Percentiles rank a stretch among this genome's conserved stretches.
Conservation (phyloP, 2,888 invertebrate genomes). For the Acanthacorydalis orientalis region DNA sequence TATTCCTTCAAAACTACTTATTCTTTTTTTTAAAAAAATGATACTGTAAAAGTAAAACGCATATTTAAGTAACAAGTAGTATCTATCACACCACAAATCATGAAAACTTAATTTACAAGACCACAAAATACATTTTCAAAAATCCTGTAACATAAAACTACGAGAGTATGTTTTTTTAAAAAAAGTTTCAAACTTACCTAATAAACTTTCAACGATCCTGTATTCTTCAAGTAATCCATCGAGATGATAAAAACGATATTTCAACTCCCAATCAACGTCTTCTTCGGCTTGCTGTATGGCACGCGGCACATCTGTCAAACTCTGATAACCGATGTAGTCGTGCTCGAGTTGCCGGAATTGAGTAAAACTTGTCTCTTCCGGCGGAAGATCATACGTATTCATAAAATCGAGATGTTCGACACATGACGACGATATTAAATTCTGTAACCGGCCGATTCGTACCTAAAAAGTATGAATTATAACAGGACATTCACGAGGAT, state of each 20-base stretch:
- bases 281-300: slow-evolving; percentile 59
- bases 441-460: slow-evolving; percentile 85
- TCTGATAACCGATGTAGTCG: slow-evolving; percentile 88
- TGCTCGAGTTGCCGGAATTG: slow-evolving; percentile 81
- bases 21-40: no score
- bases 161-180: not conserved
- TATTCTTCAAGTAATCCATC: not conserved
- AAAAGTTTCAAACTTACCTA: not conserved
- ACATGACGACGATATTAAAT: slow-evolving; percentile 94
- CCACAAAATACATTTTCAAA: no score
- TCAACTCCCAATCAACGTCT: slow-evolving; percentile 13
- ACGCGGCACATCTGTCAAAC: slow-evolving; percentile 85
- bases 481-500: no score
- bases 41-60: no score
- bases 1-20: no score
- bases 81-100: no score
- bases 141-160: no score
- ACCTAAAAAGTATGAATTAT: not conserved
- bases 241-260: not conserved
- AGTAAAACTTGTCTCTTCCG: slow-evolving; percentile 48
- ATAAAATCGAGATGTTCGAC: slow-evolving; percentile 98
- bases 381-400: slow-evolving; percentile 55
- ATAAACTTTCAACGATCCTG: not conserved
- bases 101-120: no score
- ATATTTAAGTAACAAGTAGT: no score